phyloP scores from a whole-genome alignment of 2,113 vertebrate species.

The Geococcyx californianus region DNA sequence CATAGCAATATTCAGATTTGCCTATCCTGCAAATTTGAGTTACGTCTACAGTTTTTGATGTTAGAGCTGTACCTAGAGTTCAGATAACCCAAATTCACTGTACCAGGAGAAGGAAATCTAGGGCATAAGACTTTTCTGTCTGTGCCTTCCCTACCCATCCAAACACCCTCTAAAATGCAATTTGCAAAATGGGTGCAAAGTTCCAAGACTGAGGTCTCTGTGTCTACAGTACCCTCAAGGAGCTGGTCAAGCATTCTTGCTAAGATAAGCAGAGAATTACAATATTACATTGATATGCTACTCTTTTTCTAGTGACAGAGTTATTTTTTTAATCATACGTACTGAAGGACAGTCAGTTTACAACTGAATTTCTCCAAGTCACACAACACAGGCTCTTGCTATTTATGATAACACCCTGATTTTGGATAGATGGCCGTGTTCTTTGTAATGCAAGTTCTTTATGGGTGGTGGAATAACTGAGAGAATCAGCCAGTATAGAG shows the following conservation, averaged over 20 bases:
- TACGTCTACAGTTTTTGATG: not conserved
- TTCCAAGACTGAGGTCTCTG: not conserved
- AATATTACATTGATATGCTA: not conserved
- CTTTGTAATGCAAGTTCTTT: not conserved
- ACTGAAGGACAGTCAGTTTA: not conserved
- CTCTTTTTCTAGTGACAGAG: not conserved
- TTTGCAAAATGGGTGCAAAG: not conserved
- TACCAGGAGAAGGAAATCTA: not conserved
- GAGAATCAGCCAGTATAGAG: not conserved
- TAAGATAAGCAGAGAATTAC: not conserved
- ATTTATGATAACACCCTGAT: not conserved
- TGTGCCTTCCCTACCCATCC: not conserved
- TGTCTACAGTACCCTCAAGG: not conserved
- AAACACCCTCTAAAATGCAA: not conserved
- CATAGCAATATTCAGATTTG: not conserved
- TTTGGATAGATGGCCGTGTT: not conserved
- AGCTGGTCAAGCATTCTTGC: not conserved
- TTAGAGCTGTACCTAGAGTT: not conserved
- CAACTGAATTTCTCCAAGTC: not conserved
- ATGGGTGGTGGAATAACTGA: not conserved
- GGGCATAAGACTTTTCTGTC: not conserved
- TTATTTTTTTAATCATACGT: not conserved
- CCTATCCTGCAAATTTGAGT: not conserved
- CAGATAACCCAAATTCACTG: not conserved
- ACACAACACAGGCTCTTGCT: not conserved